Evolutionary conservation across 2,113 vertebrate genomes (phyloP).

Genomic region (Eleginops maclovinus): DNA sequence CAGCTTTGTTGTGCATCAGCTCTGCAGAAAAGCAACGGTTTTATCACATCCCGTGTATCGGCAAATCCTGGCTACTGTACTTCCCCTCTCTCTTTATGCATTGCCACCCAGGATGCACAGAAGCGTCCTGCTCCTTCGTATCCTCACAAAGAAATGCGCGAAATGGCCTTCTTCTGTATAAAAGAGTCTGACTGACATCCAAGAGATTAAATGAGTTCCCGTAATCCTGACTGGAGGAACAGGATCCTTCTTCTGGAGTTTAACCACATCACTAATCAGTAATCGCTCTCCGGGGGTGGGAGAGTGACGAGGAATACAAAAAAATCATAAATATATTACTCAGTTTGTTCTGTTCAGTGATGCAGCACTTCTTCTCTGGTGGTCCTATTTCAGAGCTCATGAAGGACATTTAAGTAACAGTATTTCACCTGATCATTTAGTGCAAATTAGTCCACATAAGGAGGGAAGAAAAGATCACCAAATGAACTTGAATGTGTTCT

Average conservation of each 20-base stretch:
- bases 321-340: slow-evolving; percentile 29
- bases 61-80: not conserved
- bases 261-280: slow-evolving; percentile 30
- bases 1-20: not conserved
- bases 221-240: not conserved
- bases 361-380: slow-evolving; percentile 53
- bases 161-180: not conserved
- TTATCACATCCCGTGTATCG: not conserved
- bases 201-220: not conserved
- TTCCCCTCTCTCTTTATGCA: not conserved
- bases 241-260: slow-evolving; percentile 1
- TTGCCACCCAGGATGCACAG: not conserved
- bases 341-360: slow-evolving; percentile 36
- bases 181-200: no score
- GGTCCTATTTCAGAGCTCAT: no score
- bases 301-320: slow-evolving; percentile 38
- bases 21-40: slow-evolving; percentile 9
- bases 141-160: not conserved
- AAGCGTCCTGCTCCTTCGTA: not conserved
- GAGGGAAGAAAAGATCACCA: no score
- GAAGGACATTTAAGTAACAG: slow-evolving; percentile 36
- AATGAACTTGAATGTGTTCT: no score
- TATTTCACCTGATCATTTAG: no score
- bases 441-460: no score
- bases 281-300: slow-evolving; percentile 19